A percentile compares a stretch with the other conserved stretches of the same genome.
These are phyloP conservation scores for Petrocephalus sullivani DNA, from an alignment of 2,797 vertebrate genomes.

Conservation along the genomic window DNA sequence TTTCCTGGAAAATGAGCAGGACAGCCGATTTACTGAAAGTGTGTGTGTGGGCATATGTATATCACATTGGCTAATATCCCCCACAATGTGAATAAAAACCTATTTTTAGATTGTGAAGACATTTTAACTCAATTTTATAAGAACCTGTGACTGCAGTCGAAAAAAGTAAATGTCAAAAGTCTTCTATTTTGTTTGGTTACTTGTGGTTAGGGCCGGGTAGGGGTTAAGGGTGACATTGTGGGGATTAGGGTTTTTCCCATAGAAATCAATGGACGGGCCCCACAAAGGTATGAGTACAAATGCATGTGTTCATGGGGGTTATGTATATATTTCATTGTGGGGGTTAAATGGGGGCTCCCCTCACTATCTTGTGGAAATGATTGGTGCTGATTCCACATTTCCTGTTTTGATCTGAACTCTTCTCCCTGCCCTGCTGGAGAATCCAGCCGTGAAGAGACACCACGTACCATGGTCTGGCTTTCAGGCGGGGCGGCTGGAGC, in stretches of 20 bases:
- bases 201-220: neutral
- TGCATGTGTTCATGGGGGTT: neutral
- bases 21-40: neutral
- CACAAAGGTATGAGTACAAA: neutral
- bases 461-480: neutral
- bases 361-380: neutral
- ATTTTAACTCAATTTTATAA: too few relatives aligned
- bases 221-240: neutral
- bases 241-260: neutral
- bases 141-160: too few relatives aligned
- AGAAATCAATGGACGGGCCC: neutral
- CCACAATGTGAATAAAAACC: too few relatives aligned
- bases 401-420: neutral
- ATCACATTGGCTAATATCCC: too few relatives aligned
- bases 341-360: neutral
- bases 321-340: neutral
- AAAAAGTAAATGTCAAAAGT: neutral
- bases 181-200: neutral
- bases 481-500: neutral
- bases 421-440: neutral
- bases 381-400: neutral
- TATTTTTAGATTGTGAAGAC: too few relatives aligned
- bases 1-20: neutral
- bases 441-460: neutral
- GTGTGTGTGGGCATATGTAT: too few relatives aligned